Evolutionary conservation across 2,797 vertebrate species (phyloP).

Genomic region (Apodemus agrarius): DNA sequence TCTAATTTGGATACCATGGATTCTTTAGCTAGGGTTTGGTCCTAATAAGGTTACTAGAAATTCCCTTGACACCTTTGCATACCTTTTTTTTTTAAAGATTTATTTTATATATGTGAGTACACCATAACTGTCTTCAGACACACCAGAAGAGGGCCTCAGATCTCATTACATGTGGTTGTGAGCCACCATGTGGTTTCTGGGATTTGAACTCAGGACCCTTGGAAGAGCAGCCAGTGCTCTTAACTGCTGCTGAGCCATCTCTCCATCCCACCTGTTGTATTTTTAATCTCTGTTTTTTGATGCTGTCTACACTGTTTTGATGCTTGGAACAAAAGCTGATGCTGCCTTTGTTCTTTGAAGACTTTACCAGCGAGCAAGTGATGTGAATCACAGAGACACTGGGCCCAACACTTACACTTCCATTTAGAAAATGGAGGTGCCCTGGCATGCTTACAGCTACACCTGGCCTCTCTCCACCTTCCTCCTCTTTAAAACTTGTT

Average conservation of each 20-base stretch:
- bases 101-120: no score
- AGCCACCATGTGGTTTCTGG: no score
- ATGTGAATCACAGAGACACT: not conserved
- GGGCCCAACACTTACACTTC: not conserved
- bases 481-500: not conserved
- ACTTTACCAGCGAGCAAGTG: not conserved
- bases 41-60: not conserved
- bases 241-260: no score
- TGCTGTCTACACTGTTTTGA: no score
- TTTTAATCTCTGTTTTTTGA: not conserved
- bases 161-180: no score
- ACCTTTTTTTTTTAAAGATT: not conserved
- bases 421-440: not conserved
- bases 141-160: no score
- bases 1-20: not conserved
- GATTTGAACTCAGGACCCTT: no score
- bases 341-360: slow-evolving; percentile 11
- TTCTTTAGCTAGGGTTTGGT: not conserved
- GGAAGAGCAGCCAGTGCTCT: no score
- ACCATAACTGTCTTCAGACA: no score
- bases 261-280: not conserved
- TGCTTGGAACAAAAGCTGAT: no score
- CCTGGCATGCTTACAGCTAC: not conserved
- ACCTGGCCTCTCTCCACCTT: not conserved
- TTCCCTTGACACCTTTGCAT: not conserved